Conservation (phyloP, 92 coral and sea anemone genomes). For the Paramuricea clavata region DNA sequence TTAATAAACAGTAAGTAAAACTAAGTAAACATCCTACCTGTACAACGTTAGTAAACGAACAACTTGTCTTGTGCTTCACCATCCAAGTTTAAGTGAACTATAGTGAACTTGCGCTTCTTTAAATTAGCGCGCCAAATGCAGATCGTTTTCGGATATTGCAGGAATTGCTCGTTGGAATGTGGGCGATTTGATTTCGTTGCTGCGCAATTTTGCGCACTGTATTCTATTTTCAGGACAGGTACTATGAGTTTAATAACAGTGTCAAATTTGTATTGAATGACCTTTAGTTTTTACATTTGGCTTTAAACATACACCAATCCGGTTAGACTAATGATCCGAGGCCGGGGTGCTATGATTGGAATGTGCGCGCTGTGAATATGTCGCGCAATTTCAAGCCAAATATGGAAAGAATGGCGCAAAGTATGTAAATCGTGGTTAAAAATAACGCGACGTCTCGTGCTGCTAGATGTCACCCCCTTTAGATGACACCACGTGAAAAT, state of each 20-base stretch:
- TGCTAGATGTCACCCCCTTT: slow-evolving; percentile 39
- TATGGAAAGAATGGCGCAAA: slow-evolving; percentile 46
- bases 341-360: neutral
- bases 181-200: neutral
- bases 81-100: too few species aligned
- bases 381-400: slow-evolving; percentile 23
- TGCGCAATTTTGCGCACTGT: neutral
- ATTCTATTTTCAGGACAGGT: neutral
- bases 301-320: neutral
- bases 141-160: neutral
- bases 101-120: neutral
- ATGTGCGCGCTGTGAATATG: neutral
- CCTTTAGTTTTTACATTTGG: neutral
- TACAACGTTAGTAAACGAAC: too few species aligned
- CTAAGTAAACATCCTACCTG: too few species aligned
- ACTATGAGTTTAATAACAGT: neutral
- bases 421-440: slow-evolving; percentile 10
- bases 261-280: neutral
- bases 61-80: too few species aligned
- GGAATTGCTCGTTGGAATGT: neutral
- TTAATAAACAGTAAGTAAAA: too few species aligned
- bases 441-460: slow-evolving; percentile 21
- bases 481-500: slow-evolving; percentile 27
- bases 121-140: slow-evolving; percentile 36
- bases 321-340: neutral